phyloP scores from a whole-genome alignment of 2,797 vertebrate genomes.

The Lycodopsis pacificus region DNA sequence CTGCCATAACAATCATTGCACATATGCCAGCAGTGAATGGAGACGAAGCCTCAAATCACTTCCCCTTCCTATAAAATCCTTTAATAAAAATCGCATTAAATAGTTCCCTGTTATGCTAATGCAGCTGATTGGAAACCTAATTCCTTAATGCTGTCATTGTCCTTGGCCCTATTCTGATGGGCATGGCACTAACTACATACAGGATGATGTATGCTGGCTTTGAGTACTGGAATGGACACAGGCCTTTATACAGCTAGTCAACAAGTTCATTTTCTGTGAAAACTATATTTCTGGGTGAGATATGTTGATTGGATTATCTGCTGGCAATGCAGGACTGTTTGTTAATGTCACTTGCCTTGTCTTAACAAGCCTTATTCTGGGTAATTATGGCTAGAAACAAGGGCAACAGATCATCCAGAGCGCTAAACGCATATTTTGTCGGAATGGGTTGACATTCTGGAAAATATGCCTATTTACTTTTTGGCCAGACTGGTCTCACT shows the following conservation, averaged over 20 bases:
- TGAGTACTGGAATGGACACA: not conserved
- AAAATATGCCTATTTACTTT: no score
- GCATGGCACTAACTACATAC: no score
- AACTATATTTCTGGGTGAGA: not conserved
- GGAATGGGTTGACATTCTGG: no score
- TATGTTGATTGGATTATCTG: no score
- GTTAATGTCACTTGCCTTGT: no score
- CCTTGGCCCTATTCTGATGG: not conserved
- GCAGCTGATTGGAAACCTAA: conserved; percentile 57
- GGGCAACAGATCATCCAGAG: no score
- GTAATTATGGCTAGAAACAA: no score
- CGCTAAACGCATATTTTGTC: no score
- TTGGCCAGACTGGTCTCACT: no score
- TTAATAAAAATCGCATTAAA: conserved; percentile 73
- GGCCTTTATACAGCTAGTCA: not conserved
- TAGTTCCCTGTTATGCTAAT: conserved; percentile 71
- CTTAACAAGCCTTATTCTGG: no score
- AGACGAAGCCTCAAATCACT: conserved; percentile 58
- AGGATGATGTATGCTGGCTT: conserved; percentile 10
- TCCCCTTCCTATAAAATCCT: conserved; percentile 67
- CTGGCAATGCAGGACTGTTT: no score
- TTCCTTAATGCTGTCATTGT: conserved; percentile 56
- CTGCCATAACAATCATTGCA: conserved; percentile 57
- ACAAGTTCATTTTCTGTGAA: not conserved
- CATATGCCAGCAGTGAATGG: conserved; percentile 67